Percentiles rank a stretch among this genome's conserved stretches.
Conservation (phyloP, 2,797 vertebrate species). For the Chaunax sp. region DNA sequence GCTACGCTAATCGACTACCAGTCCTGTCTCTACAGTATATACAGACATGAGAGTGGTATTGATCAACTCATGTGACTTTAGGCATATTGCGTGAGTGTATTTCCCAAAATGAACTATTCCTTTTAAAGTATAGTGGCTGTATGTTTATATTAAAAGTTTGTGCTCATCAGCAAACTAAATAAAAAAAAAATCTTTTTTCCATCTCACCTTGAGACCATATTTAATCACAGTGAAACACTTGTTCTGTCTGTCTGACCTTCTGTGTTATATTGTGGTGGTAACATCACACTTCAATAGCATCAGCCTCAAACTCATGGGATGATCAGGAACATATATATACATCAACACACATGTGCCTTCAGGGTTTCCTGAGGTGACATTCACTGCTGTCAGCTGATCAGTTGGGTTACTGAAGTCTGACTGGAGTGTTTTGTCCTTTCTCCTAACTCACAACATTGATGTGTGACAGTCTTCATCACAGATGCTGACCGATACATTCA, state of each 20-base stretch:
- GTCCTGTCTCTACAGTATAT: too few species aligned
- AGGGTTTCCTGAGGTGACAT: conserved; percentile 35
- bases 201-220: too few species aligned
- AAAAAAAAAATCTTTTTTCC: too few species aligned
- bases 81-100: too few species aligned
- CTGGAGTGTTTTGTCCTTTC: conserved; percentile 8
- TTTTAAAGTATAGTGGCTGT: neutral
- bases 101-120: too few species aligned
- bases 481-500: neutral
- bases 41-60: neutral
- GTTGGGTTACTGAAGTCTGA: neutral
- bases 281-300: conserved; percentile 22
- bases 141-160: neutral
- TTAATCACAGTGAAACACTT: neutral
- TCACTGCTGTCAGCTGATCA: conserved; percentile 23
- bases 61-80: too few species aligned
- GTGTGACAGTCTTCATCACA: conserved; percentile 1
- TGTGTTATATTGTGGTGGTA: conserved; percentile 6
- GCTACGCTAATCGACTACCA: too few species aligned
- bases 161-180: too few species aligned
- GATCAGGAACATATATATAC: conserved; percentile 15
- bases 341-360: conserved; percentile 17
- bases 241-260: neutral
- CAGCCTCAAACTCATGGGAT: conserved; percentile 13
- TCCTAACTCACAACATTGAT: neutral